phyloP scores from a whole-genome alignment of 1,140 invertebrate species.

The Aphaenogaster rudis region DNA sequence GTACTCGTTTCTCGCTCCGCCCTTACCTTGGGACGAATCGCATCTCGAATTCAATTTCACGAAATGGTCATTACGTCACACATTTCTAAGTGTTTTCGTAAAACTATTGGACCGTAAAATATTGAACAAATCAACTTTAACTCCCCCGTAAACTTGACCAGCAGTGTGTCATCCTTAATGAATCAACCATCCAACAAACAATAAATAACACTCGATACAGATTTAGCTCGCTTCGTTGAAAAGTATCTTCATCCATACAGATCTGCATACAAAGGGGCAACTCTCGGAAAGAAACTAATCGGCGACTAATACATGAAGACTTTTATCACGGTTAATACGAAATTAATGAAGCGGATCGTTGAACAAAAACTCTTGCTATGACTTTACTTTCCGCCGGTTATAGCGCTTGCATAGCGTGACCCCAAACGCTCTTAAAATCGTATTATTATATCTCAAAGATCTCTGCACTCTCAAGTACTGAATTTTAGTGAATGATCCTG shows the following conservation, averaged over 20 bases:
- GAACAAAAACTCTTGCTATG: constrained; percentile 8
- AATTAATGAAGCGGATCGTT: constrained; percentile 58
- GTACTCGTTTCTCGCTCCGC: constrained; percentile 22
- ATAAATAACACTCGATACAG: neutral
- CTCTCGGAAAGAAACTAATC: neutral
- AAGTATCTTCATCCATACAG: neutral
- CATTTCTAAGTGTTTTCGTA: constrained; percentile 61
- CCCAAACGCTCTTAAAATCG: constrained; percentile 28
- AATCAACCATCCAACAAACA: neutral
- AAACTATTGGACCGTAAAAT: constrained; percentile 24
- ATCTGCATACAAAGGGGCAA: neutral
- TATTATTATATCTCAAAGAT: constrained; percentile 49
- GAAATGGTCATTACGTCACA: constrained; percentile 62
- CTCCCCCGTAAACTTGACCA: neutral
- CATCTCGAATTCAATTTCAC: constrained; percentile 71
- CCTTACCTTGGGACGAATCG: constrained; percentile 67
- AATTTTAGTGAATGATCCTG: neutral
- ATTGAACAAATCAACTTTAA: neutral
- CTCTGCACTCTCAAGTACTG: neutral
- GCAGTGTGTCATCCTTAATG: neutral
- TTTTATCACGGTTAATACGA: constrained; percentile 57
- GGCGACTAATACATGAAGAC: constrained; percentile 4
- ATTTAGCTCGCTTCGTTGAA: neutral
- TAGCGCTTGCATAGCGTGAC: constrained; percentile 1
- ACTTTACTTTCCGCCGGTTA: constrained; percentile 24